Base-by-base conservation (phyloP, 2,113 vertebrate species). In the Conger conger region DNA sequence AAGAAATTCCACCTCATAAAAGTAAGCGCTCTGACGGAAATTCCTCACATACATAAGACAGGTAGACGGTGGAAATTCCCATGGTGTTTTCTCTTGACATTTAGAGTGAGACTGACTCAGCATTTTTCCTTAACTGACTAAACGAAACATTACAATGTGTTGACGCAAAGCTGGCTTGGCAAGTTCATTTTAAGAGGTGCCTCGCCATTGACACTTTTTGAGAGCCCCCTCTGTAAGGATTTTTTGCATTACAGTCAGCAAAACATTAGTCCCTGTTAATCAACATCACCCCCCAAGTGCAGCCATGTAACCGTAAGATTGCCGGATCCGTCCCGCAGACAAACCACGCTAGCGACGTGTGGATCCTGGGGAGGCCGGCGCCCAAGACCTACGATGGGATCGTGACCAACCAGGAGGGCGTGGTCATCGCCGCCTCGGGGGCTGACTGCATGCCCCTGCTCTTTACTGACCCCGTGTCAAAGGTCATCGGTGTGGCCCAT, bases 401-500 rank as follows among this genome's bases (percentile, higher is more conserved):
- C 83, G 95, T 97, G 36, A 97, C 97, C 0, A 90, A 98, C 82
- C 94, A 90, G 88, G 93, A 68, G 1, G 96, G 94, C 4, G 89
- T 97, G 73, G 96, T 97, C 0, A 84, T 99, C 80, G 95, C 96
- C 0, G 97, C 98, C 77, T 97, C 97, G 0, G 97, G 97, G 0
- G 97, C 98, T 37, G 98, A 99, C 88, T 99, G 98, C 91, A 97
- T 99, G 88, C 96, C 97, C 0, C 87, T 99, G 86, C 92, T 99
- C 78, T 98, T 99, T 85, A 95, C 96, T 80, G 97, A 99, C 90
- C 97, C 97, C 2, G 94, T 97, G 89, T 90, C 85, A 87, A 97
- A 94, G 92, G 97, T 93, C 77, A 97, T 97, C 0, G 98, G 96
- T 54, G 97, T 94, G 57, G 97, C 97, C 89, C 98, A 99, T 83